These are phyloP conservation scores for Oncorhynchus tshawytscha DNA, from an alignment of 2,113 vertebrate species.

Conservation along the genomic window DNA sequence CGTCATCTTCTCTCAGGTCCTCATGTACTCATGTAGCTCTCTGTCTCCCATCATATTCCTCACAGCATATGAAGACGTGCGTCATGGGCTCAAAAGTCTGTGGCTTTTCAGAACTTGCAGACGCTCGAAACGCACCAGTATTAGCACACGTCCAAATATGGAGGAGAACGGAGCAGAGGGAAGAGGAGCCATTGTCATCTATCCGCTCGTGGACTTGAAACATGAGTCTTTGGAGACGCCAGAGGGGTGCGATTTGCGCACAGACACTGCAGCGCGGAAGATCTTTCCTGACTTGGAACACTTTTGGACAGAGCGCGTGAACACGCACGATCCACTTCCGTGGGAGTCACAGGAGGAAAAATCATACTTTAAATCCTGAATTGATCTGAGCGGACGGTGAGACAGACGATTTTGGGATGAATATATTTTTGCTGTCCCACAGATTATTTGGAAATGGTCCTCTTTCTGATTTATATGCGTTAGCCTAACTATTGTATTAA, in stretches of 20 bases:
- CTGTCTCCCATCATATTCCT: slow-evolving; percentile 67
- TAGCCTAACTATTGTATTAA: too few species aligned
- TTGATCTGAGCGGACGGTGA: too few species aligned
- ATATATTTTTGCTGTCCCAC: too few species aligned
- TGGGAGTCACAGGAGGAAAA: slow-evolving; percentile 74
- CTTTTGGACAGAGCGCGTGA: slow-evolving; percentile 77
- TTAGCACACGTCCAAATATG: slow-evolving; percentile 24
- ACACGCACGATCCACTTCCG: slow-evolving; percentile 74
- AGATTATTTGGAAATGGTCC: too few species aligned
- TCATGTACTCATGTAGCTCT: slow-evolving; percentile 71
- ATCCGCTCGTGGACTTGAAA: slow-evolving; percentile 40
- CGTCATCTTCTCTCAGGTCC: slow-evolving; percentile 63
- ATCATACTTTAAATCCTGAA: slow-evolving; percentile 46
- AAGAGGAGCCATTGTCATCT: slow-evolving; percentile 33
- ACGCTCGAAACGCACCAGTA: slow-evolving; percentile 16
- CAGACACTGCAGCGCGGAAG: slow-evolving; percentile 34
- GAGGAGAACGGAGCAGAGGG: slow-evolving; percentile 60
- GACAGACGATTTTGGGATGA: too few species aligned
- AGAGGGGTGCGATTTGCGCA: background rate
- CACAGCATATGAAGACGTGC: slow-evolving; percentile 73
- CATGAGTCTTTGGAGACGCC: background rate
- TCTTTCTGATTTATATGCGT: too few species aligned
- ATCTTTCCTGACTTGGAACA: slow-evolving; percentile 76
- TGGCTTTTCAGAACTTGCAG: slow-evolving; percentile 56
- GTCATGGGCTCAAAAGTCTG: slow-evolving; percentile 59